Evolutionary conservation across 2,888 invertebrate species (phyloP).

Genomic region (Trilocha varians): DNA sequence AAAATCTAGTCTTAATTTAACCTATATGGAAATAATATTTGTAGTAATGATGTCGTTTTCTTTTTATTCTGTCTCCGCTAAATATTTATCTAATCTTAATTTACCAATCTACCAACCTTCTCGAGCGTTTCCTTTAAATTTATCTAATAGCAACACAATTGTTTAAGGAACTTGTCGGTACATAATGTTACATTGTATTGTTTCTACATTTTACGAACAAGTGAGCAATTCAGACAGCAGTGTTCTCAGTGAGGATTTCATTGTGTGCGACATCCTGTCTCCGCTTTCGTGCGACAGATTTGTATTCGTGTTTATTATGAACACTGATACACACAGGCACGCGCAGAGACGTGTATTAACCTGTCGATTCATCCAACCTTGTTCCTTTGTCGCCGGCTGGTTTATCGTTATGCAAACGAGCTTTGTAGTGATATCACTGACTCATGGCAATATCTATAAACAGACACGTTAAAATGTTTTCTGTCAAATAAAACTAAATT

Average conservation of each 20-base stretch:
- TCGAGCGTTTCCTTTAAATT: no score
- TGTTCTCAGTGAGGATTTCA: slow-evolving; percentile 12
- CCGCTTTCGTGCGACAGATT: slow-evolving; percentile 11
- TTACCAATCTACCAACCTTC: no score
- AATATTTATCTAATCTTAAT: no score
- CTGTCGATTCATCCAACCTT: slow-evolving; percentile 57
- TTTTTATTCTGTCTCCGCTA: no score
- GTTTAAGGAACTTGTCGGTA: slow-evolving; percentile 5
- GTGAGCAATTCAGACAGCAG: slow-evolving; percentile 23
- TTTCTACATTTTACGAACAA: slow-evolving; percentile 20
- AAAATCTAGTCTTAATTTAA: no score
- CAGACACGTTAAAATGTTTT: slow-evolving; percentile 11
- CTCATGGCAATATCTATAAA: slow-evolving; percentile 32
- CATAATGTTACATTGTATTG: slow-evolving; percentile 11
- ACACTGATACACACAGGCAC: slow-evolving; percentile 25
- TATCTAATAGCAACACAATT: not conserved
- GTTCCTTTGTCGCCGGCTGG: slow-evolving; percentile 45
- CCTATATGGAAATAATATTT: no score
- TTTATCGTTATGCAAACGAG: slow-evolving; percentile 52
- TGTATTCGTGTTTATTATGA: slow-evolving; percentile 13
- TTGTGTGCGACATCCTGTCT: slow-evolving; percentile 30
- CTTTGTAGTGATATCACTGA: slow-evolving; percentile 44
- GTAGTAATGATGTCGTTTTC: no score
- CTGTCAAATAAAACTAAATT: no score
- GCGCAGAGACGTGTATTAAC: slow-evolving; percentile 49